phyloP scores from a whole-genome alignment of 2,888 invertebrate genomes.

The Rhagophthalmus giganteus region DNA sequence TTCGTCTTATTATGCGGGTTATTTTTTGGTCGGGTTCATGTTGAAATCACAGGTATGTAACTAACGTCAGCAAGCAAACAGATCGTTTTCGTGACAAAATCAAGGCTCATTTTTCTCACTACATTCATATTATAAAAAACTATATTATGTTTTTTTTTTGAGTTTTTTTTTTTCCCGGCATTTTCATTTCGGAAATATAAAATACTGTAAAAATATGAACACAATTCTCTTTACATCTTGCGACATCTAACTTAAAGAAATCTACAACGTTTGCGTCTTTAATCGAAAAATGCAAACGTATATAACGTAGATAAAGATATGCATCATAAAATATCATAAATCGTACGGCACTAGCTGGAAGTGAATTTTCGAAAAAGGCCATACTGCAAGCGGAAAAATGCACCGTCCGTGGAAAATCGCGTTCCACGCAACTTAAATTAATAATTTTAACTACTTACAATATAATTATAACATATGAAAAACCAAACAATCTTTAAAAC shows the following conservation, averaged over 20 bases:
- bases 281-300: conserved; percentile 10
- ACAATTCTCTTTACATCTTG: conserved; percentile 53
- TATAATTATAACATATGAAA: conserved; percentile 17
- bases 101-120: conserved; percentile 32
- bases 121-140: conserved; percentile 21
- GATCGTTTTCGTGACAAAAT: conserved; percentile 4
- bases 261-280: too few species aligned
- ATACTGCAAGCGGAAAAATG: too few species aligned
- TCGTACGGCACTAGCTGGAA: too few species aligned
- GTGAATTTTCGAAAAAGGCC: too few species aligned
- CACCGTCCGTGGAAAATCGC: too few species aligned
- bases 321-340: too few species aligned
- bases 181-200: conserved; percentile 54
- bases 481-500: conserved; percentile 24
- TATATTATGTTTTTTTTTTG: conserved; percentile 37
- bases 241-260: too few species aligned
- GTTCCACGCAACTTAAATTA: too few species aligned
- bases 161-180: conserved; percentile 45
- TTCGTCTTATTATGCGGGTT: too few species aligned
- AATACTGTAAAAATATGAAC: conserved; percentile 58
- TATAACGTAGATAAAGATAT: too few species aligned
- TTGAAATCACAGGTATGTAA: conserved; percentile 52
- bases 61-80: conserved; percentile 1
- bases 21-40: conserved; percentile 53
- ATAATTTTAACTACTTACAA: conserved; percentile 24